These are phyloP conservation scores for Setophaga coronata DNA, from an alignment of 2,113 vertebrate species.

Conservation along the genomic window DNA sequence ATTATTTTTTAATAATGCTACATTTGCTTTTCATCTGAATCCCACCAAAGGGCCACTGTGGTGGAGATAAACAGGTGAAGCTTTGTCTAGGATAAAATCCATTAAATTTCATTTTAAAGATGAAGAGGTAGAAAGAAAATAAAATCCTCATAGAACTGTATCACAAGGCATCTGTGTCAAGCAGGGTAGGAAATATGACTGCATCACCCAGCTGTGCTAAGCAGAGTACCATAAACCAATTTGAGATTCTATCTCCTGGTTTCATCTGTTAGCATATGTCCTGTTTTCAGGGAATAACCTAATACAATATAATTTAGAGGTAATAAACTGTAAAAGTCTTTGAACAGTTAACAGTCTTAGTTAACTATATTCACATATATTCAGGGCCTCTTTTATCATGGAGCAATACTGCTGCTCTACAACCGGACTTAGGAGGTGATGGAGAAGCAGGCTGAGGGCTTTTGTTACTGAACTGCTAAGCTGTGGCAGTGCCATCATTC, in stretches of 20 bases:
- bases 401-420: neutral
- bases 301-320: neutral
- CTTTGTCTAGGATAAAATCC: neutral
- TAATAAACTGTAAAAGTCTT: slow-evolving; percentile 21
- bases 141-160: neutral
- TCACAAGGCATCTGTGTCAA: neutral
- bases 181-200: slow-evolving; percentile 16
- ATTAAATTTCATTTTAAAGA: neutral
- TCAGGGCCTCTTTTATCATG: neutral
- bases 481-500: neutral
- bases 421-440: fast-evolving
- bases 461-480: neutral
- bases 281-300: slow-evolving; percentile 5
- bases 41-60: neutral
- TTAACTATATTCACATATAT: neutral
- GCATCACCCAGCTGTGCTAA: neutral
- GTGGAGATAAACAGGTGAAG: neutral
- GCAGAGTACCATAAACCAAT: neutral
- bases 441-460: neutral
- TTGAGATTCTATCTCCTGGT: neutral
- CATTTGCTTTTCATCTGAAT: neutral
- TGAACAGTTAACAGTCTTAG: neutral
- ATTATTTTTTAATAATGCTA: neutral
- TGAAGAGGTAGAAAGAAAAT: neutral
- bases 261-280: slow-evolving; percentile 11